A percentile compares a stretch with the other conserved stretches of the same genome.
These are phyloP conservation scores for Cossypha niveicapilla DNA, from an alignment of 2,797 vertebrate genomes.

Conservation along the genomic window DNA sequence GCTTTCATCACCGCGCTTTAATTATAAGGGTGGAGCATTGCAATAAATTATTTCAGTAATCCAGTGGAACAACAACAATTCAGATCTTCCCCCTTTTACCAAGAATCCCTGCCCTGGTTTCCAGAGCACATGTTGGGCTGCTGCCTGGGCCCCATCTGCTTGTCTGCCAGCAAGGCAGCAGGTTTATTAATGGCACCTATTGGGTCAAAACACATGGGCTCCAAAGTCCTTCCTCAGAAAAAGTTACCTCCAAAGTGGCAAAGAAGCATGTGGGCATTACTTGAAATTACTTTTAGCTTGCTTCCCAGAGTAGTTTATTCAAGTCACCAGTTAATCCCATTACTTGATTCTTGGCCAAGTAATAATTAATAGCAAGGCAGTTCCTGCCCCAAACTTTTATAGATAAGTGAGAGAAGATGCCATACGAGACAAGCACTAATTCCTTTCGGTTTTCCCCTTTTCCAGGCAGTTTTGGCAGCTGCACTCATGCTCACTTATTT, in stretches of 20 bases:
- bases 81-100: conserved; percentile 64
- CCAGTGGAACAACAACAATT: conserved; percentile 68
- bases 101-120: conserved; percentile 64
- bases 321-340: background rate
- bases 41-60: conserved; percentile 72
- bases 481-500: rapidly evolving
- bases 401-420: conserved; percentile 23
- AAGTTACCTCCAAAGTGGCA: background rate
- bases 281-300: background rate
- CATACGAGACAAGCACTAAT: background rate
- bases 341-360: conserved; percentile 31
- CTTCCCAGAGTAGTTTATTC: background rate
- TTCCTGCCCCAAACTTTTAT: conserved; percentile 13
- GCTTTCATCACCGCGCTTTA: conserved; percentile 60
- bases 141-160: background rate
- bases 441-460: conserved; percentile 1
- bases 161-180: background rate
- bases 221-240: background rate
- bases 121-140: background rate
- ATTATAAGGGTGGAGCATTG: conserved; percentile 72
- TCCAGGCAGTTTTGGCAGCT: background rate
- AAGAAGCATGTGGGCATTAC: background rate
- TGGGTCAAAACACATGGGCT: background rate
- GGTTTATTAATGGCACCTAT: background rate
- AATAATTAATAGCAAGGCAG: conserved; percentile 23